A percentile compares a stretch with the other conserved stretches of the same genome.
These are phyloP conservation scores for Loripinus fragilis DNA, from an alignment of 2,888 invertebrate species.

Conservation along the genomic window DNA sequence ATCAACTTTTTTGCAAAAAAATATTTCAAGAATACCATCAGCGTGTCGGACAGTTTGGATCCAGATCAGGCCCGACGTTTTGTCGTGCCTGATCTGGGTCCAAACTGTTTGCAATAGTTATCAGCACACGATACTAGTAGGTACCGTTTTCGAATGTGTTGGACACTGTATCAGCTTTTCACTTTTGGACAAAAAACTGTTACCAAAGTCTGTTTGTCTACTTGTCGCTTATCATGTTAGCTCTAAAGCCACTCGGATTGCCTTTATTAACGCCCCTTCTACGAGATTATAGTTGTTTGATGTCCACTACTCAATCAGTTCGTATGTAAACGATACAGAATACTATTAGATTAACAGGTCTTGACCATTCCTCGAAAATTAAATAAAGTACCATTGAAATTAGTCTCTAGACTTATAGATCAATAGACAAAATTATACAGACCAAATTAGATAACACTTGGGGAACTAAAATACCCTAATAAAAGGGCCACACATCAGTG, in stretches of 20 bases:
- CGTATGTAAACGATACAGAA: conserved; percentile 3
- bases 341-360: conserved; percentile 5
- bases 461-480: too few species aligned
- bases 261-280: not conserved
- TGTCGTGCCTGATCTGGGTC: too few species aligned
- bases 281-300: conserved; percentile 7
- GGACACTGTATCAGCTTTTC: not conserved
- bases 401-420: too few species aligned
- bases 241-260: conserved; percentile 9
- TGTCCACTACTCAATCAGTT: conserved; percentile 4
- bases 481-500: too few species aligned
- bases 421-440: too few species aligned
- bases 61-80: too few species aligned
- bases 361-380: not conserved
- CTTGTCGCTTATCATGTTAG: conserved; percentile 1
- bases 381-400: not conserved
- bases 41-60: too few species aligned
- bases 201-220: not conserved
- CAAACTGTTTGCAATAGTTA: not conserved
- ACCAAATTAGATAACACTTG: too few species aligned
- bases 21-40: too few species aligned
- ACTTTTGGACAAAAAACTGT: not conserved
- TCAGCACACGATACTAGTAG: too few species aligned
- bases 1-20: too few species aligned
- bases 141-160: too few species aligned